Percentiles rank a stretch among this genome's conserved stretches.
These are phyloP conservation scores for Spongilla lacustris DNA, from an alignment of 37 sponge, comb jelly and placozoan genomes.

Conservation along the genomic window DNA sequence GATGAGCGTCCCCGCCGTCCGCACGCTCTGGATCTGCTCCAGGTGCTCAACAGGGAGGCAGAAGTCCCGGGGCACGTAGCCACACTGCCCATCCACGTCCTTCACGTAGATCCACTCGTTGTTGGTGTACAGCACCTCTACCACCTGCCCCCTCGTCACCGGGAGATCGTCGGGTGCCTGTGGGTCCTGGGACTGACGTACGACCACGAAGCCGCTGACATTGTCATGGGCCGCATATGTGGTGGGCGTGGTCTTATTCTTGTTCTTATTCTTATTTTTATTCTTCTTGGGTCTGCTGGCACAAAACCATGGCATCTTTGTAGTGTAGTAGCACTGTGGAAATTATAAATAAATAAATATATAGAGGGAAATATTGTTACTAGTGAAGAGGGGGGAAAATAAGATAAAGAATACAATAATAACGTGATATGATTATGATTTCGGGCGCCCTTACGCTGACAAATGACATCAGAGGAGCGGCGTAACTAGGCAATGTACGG, in stretches of 20 bases:
- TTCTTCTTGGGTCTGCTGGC: conserved; percentile 6
- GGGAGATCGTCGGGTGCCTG: conserved; percentile 34
- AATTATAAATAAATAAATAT: too few species aligned
- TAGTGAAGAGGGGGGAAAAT: too few species aligned
- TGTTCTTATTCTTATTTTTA: too few species aligned
- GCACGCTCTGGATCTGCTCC: neutral
- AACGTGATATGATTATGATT: too few species aligned
- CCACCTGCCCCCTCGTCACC: conserved; percentile 42
- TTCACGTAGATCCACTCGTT: conserved; percentile 29
- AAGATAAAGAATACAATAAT: too few species aligned
- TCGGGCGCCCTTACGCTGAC: too few species aligned
- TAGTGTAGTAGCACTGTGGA: too few species aligned
- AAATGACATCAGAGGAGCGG: too few species aligned
- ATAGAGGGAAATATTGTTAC: too few species aligned
- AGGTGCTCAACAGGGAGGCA: conserved; percentile 8
- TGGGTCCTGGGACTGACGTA: conserved; percentile 19
- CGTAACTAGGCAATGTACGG: too few species aligned
- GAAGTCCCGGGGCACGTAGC: conserved; percentile 43
- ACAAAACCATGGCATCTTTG: conserved; percentile 51
- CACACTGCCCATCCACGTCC: conserved; percentile 29
- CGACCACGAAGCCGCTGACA: conserved; percentile 12
- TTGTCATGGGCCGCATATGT: too few species aligned
- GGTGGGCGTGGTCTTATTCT: neutral
- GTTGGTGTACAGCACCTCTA: conserved; percentile 39
- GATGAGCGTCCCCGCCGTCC: neutral